Evolutionary conservation across 1,140 invertebrate species (phyloP), one percentile per base, ranked within the genome.

Genomic region (Drosophila funebris): DNA sequence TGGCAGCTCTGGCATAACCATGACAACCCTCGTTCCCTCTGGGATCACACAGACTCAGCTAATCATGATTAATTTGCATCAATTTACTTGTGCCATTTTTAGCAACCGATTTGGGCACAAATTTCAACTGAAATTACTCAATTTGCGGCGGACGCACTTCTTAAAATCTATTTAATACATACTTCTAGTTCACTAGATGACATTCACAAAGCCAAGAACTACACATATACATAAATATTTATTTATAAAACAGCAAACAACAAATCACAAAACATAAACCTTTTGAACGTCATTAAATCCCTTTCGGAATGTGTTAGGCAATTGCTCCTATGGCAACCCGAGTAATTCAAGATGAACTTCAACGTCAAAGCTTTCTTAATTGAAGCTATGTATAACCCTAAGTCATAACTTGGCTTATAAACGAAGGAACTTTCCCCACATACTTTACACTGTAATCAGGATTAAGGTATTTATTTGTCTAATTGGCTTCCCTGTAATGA

Each of bases 11-110:
- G n/a, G n/a, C n/a, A n/a, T 9, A 44, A 7, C 6, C 56, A 41
- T 72, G 50, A 33, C 37, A 67, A 24, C 20, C 43, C 50, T 31
- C 24, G 20, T 68, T 54, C 57, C 53, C 63, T 48, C 52, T 53
- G 56, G 50, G 74, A 60, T 50, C 46, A 48, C 39, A 62, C 46
- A 61, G 48, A 57, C 46, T 52, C 44, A 4, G 54, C 75, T 87
- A 87, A 87, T 87, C 82, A 87, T 87, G 82, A 87, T 87, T 88
- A 87, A 87, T 88, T 87, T 87, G 83, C 83, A 69, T 88, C 82
- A 87, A 87, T 87, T 87, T 87, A 67, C 13, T 24, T 14, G 39
- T 41, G 67, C 71, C 87, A 88, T 88, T 76, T 87, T 78, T 87
- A 82, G 82, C 66, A 36, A 43, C 9, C 54, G 69, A 73, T 73